Conservation (phyloP, 1,140 invertebrate genomes). For the Polypedilum pembai region DNA sequence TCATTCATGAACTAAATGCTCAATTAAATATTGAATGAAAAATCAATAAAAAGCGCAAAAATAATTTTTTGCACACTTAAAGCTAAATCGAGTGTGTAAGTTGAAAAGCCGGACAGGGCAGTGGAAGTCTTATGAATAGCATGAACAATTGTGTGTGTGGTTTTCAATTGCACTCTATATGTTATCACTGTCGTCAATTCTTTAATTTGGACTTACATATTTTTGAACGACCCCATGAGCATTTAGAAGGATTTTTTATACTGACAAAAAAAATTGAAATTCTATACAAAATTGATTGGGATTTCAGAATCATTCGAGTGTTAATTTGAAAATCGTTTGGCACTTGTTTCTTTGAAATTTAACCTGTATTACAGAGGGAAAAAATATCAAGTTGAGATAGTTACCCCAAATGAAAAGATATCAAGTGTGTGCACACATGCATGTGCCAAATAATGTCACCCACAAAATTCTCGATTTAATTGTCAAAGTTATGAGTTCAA, state of each 20-base stretch:
- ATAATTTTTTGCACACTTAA: background rate
- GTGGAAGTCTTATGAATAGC: background rate
- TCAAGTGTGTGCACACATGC: no score
- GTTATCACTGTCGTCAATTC: no score
- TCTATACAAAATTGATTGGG: background rate
- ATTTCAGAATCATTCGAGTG: background rate
- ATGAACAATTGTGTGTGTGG: constrained; percentile 4
- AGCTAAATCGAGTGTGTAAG: constrained; percentile 21
- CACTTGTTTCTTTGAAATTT: background rate
- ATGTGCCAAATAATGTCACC: no score
- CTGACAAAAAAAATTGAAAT: background rate
- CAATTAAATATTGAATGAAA: background rate
- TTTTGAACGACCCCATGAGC: no score
- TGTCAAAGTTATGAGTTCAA: no score
- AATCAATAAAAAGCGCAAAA: background rate
- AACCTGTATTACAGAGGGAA: no score
- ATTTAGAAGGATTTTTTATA: no score
- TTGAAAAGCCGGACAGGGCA: background rate
- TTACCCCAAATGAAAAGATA: no score
- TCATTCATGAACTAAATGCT: background rate
- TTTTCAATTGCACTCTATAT: constrained; percentile 8
- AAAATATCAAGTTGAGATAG: no score
- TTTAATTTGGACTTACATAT: no score
- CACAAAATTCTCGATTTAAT: no score
- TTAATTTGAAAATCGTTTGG: background rate